Conservation (phyloP, 2,797 vertebrate genomes). For the Eulemur rubriventer region DNA sequence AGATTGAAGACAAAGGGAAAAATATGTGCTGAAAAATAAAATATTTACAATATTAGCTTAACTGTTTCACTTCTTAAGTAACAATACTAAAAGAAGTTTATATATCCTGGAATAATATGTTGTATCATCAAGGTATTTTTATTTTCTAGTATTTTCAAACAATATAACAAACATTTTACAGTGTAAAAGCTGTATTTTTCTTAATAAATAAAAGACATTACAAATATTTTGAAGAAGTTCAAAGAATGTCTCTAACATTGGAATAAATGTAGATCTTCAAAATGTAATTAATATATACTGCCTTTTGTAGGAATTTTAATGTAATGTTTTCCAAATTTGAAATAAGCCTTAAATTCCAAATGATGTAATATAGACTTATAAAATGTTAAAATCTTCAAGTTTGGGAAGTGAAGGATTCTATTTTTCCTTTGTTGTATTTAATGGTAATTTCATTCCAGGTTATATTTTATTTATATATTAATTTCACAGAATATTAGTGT, state of each 20-base stretch:
- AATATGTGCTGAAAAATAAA: conserved; percentile 5
- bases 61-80: conserved; percentile 66
- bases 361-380: not conserved
- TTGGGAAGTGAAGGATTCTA: not conserved
- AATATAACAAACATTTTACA: not conserved
- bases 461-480: conserved; percentile 79
- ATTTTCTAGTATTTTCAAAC: conserved; percentile 79
- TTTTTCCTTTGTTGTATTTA: conserved; percentile 38
- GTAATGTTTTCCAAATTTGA: conserved; percentile 24
- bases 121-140: conserved; percentile 74
- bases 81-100: conserved; percentile 66
- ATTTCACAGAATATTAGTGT: conserved; percentile 69
- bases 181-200: conserved; percentile 8
- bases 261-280: not conserved
- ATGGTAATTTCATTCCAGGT: conserved; percentile 57
- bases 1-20: conserved; percentile 1
- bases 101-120: conserved; percentile 63
- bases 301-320: not conserved
- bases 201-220: conserved; percentile 23
- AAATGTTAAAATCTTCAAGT: conserved; percentile 20
- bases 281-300: not conserved
- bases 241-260: conserved; percentile 36
- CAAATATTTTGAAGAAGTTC: conserved; percentile 16
- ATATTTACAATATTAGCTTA: conserved; percentile 46
- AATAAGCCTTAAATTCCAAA: conserved; percentile 11